Base-by-base conservation (phyloP, 2,888 invertebrate genomes). In the Smittia sp. region DNA sequence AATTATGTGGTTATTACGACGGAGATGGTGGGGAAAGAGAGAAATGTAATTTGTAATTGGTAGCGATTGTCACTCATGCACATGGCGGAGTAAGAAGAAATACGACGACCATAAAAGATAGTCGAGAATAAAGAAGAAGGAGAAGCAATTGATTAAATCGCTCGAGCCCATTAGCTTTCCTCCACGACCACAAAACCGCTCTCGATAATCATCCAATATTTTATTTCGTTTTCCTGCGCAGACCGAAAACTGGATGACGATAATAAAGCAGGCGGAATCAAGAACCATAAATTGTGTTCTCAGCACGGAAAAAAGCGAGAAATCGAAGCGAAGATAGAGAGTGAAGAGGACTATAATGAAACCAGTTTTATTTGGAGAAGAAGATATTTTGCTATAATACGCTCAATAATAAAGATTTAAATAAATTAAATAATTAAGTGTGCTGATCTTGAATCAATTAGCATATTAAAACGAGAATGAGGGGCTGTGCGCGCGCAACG, bases 391-490 rank as follows among this genome's bases (percentile, higher is more conserved):
- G 46, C 46, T 24, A 68, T 46, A 18, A 68, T 41, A 41, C 9
- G 41, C 25, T 25, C 68, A 58, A 54, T 70, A 70, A 70, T 54
- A 70, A 70, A 70, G 70, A 70, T 70, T 70, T 52, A 70, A 54
- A 70, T 70, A 70, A 70, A 70, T 70, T 70, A 70, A 32, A 70
- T 70, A 70, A 70, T 70, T 54, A 70, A 70, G 38, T 70, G 70
- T 70, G 70, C 58, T 70, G 58, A 70, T 58, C 58, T 25, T 18
- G 70, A 70, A 70, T 54, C 70, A 70, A 70, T 70, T 70, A 54
- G 54, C 70, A 54, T 70, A 70, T 70, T 70, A 70, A 70, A 27
- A 32, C 3, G 32, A 32, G 32, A 32, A 32, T 32, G 32, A 9
- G 32, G 32, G 32, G 3, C 32, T 32, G 32, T 32, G 9, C 32